Conservation (phyloP, 2,113 vertebrate genomes). For the Quiscalus mexicanus region DNA sequence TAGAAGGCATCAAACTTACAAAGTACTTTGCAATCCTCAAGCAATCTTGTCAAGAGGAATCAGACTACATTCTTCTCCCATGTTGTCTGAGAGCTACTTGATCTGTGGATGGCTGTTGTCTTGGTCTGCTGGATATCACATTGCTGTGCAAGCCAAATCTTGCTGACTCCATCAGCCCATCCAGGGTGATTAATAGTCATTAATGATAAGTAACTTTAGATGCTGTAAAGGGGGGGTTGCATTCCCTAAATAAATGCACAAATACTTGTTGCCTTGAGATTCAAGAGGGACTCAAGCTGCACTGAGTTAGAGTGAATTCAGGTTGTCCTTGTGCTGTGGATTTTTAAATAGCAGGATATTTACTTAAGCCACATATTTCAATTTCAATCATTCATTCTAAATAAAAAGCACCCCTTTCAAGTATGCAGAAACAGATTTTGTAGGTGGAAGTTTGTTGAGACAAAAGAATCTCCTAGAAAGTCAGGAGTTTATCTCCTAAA, state of each 20-base stretch:
- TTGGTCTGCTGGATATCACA: not conserved
- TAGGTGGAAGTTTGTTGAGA: not conserved
- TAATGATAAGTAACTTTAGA: not conserved
- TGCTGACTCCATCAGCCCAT: not conserved
- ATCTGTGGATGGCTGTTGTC: not conserved
- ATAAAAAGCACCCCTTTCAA: not conserved
- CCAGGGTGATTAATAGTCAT: not conserved
- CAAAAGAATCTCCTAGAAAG: not conserved
- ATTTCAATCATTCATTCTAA: not conserved
- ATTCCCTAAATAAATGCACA: accelerated
- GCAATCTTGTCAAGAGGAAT: not conserved
- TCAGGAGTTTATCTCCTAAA: not conserved
- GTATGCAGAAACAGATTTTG: not conserved
- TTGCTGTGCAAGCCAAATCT: not conserved
- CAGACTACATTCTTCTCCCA: not conserved
- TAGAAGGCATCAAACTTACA: not conserved
- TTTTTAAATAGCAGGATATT: not conserved
- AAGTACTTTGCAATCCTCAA: not conserved
- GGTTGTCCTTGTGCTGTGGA: not conserved
- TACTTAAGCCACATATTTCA: not conserved
- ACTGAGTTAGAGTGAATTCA: not conserved
- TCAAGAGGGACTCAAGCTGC: not conserved
- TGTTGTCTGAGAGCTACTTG: not conserved
- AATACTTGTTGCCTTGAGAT: not conserved
- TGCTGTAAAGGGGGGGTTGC: accelerated